Percentiles rank a stretch among this genome's conserved stretches.
phyloP scores from a whole-genome alignment of 2,797 vertebrate species.

The Phrynocephalus forsythii region DNA sequence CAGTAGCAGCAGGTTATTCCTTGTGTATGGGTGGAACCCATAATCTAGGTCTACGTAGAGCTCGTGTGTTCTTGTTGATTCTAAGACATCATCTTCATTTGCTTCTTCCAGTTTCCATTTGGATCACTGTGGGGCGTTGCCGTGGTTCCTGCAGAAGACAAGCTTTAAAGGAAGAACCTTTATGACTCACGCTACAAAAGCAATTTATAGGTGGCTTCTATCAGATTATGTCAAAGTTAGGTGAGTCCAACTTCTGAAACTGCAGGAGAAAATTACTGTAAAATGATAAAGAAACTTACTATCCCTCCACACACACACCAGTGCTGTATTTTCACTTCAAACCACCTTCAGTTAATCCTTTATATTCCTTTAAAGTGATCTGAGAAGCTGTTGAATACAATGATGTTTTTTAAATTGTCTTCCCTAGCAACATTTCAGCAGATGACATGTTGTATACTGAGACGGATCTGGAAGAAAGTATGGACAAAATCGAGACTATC shows the following conservation, averaged over 20 bases:
- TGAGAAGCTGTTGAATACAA: not conserved
- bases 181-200: conserved; percentile 97
- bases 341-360: not conserved
- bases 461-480: conserved; percentile 96
- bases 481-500: conserved; percentile 99
- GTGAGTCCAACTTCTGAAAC: conserved; percentile 70
- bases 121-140: conserved; percentile 95
- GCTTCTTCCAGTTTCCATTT: conserved; percentile 88
- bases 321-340: not conserved
- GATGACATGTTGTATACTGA: conserved; percentile 98
- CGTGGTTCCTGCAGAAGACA: conserved; percentile 98
- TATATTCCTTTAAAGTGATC: not conserved
- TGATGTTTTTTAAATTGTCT: conserved; percentile 53
- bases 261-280: not conserved
- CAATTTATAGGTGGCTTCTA: conserved; percentile 96
- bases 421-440: conserved; percentile 92
- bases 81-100: conserved; percentile 29
- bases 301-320: too few relatives aligned
- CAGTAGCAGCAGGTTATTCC: not conserved
- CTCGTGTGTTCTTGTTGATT: not conserved
- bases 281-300: not conserved
- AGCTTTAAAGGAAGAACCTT: conserved; percentile 97
- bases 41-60: too few relatives aligned
- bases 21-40: not conserved
- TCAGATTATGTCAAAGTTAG: conserved; percentile 98